Base-by-base conservation (phyloP, 2,113 vertebrate species). In the Mastomys coucha region DNA sequence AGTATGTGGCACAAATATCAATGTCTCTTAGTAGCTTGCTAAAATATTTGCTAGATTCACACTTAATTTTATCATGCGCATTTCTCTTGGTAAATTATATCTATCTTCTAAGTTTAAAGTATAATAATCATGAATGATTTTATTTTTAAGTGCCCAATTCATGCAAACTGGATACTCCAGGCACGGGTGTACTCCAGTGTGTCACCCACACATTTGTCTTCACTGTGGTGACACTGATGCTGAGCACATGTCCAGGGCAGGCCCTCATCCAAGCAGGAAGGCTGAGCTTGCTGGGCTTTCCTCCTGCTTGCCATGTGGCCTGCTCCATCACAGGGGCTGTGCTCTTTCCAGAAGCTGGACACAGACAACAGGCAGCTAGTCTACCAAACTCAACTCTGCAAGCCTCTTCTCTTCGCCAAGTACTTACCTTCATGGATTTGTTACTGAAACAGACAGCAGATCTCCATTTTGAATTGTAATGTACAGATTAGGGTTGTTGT, bases 51-150 rank as follows among this genome's bases (percentile, higher is more conserved):
- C 51, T 88, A 96, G 31, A 92, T 90, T 94, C 39, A 42, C 65
- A 91, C 19, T 94, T 94, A 91, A 69, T 96, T 91, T 91, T 77
- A 96, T 89, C 45, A 94, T 22, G 85, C 3, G 89, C 87, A 89
- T 36, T 82, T 69, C 60, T 81, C 85, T 95, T 33, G 26, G 36
- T 87, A 95, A 89, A 51, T 72, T 51, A 76, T 49, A 91, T 70
- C 1, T 14, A 78, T 81, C 91, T 95, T 72, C 78, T 93, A 80
- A 84, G 5, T 80, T 88, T 65, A 75, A 42, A 90, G 51, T 87
- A 28, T 33, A 75, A 87, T 19, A 88, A 87, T 92, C 84, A 88
- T 19, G 42, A 85, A 56, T 78, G 7, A 22, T 20, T 80, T 89
- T 5, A 16, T 56, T 93, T 93, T 93, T 56, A 97, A 94, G 60